Evolutionary conservation across 2,113 vertebrate species (phyloP).

Genomic region (Xyrauchen texanus): DNA sequence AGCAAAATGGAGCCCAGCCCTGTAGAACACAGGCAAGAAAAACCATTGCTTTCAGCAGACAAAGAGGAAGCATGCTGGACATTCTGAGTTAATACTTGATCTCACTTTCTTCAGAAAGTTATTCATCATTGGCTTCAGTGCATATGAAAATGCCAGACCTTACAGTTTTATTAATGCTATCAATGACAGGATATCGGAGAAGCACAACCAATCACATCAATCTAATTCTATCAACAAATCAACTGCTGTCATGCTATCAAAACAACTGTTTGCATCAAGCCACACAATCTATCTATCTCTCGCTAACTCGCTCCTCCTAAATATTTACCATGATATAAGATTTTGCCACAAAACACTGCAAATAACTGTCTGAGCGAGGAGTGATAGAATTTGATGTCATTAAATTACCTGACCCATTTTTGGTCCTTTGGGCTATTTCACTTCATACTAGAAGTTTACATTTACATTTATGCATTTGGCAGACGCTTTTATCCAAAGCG

Average conservation of each 20-base stretch:
- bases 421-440: no score
- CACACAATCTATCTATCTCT: not conserved
- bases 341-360: no score
- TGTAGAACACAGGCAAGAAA: no score
- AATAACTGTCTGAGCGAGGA: no score
- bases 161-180: slow-evolving; percentile 34
- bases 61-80: not conserved
- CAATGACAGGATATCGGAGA: slow-evolving; percentile 2
- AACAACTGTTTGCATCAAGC: not conserved
- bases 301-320: no score
- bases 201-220: not conserved
- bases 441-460: no score
- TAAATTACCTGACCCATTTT: no score
- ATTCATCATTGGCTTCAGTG: slow-evolving; percentile 5
- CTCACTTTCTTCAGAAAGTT: not conserved
- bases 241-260: not conserved
- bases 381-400: no score
- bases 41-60: not conserved
- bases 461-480: no score
- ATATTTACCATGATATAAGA: no score
- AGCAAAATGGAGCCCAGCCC: no score
- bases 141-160: slow-evolving; percentile 4
- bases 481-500: no score
- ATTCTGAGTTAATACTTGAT: slow-evolving; percentile 1
- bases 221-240: not conserved